A percentile compares a stretch with the other conserved stretches of the same genome.
Conservation (phyloP, 2,888 invertebrate genomes). For the Ptychoptera albimana region DNA sequence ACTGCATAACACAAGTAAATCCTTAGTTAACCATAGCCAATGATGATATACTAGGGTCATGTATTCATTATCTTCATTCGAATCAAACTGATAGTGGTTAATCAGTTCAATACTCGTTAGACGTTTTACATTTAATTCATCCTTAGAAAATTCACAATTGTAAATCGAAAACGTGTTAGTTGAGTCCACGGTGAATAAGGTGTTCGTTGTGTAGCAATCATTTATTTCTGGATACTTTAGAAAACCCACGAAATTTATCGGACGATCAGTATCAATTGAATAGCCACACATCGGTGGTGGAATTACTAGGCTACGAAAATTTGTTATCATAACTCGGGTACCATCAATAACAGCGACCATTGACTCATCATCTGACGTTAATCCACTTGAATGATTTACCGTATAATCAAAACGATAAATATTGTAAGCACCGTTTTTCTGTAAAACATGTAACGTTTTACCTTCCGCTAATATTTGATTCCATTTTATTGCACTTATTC, state of each 20-base stretch:
- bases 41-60: slow-evolving; percentile 33
- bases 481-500: slow-evolving; percentile 14
- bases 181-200: slow-evolving; percentile 20
- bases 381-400: slow-evolving; percentile 38
- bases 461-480: slow-evolving; percentile 17
- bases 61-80: slow-evolving; percentile 15
- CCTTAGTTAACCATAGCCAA: slow-evolving; percentile 37
- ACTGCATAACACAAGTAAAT: slow-evolving; percentile 30
- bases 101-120: slow-evolving; percentile 10
- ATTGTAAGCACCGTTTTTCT: slow-evolving; percentile 33
- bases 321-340: slow-evolving; percentile 48
- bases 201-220: slow-evolving; percentile 25
- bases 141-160: slow-evolving; percentile 3
- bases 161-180: slow-evolving; percentile 15
- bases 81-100: not conserved
- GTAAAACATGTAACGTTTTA: slow-evolving; percentile 40
- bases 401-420: slow-evolving; percentile 48
- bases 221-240: slow-evolving; percentile 24
- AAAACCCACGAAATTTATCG: slow-evolving; percentile 45
- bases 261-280: slow-evolving; percentile 35
- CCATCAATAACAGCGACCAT: slow-evolving; percentile 65
- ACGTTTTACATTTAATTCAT: slow-evolving; percentile 2
- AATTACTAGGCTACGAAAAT: slow-evolving; percentile 52
- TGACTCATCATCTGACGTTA: slow-evolving; percentile 36
- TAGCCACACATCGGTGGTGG: slow-evolving; percentile 73